phyloP scores from a whole-genome alignment of 2,888 invertebrate species.

The Drosophila fulvimacula region DNA sequence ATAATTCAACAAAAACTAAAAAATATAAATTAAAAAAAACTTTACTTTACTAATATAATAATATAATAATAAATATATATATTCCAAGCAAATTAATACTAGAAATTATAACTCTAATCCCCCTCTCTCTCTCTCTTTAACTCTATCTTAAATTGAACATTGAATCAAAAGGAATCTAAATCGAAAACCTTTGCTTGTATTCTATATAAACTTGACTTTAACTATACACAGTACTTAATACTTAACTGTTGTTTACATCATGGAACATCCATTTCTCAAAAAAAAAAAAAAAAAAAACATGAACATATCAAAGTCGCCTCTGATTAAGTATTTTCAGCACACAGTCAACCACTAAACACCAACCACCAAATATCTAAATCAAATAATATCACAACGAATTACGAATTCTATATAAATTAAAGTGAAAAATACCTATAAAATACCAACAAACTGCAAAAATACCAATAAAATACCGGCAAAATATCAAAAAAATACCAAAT shows the following conservation, averaged over 20 bases:
- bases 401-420: background rate
- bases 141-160: slow-evolving; percentile 10
- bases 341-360: slow-evolving; percentile 7
- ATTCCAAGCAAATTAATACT: slow-evolving; percentile 17
- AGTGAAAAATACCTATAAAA: background rate
- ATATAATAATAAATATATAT: slow-evolving; percentile 18
- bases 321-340: slow-evolving; percentile 24
- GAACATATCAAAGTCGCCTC: slow-evolving; percentile 59
- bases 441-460: background rate
- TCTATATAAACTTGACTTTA: slow-evolving; percentile 21
- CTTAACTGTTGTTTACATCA: slow-evolving; percentile 24
- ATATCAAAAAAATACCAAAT: slow-evolving; percentile 10
- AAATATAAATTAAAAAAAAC: slow-evolving; percentile 22
- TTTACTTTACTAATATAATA: slow-evolving; percentile 48
- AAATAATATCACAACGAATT: background rate
- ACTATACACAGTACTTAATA: slow-evolving; percentile 18
- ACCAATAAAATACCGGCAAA: background rate
- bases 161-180: slow-evolving; percentile 17
- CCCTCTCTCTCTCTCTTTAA: background rate
- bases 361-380: slow-evolving; percentile 1
- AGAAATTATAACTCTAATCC: slow-evolving; percentile 8
- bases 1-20: slow-evolving; percentile 23
- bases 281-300: slow-evolving; percentile 35
- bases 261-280: slow-evolving; percentile 34
- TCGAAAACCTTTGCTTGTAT: background rate